Evolutionary conservation across 2,888 invertebrate genomes (phyloP).

Genomic region (Artemia sinica): DNA sequence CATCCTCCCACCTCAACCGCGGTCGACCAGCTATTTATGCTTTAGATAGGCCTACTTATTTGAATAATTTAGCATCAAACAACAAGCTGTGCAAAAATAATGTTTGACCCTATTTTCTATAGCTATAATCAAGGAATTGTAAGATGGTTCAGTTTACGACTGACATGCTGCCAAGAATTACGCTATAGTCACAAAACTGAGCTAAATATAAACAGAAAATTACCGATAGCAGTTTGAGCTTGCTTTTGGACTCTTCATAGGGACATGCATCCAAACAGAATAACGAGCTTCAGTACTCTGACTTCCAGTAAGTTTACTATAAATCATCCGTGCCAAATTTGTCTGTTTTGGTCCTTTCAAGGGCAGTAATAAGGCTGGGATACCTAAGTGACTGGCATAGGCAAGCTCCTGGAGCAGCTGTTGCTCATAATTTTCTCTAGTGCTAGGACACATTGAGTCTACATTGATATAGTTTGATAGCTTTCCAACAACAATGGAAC

Average conservation of each 20-base stretch:
- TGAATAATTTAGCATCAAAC: too few species aligned
- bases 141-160: too few species aligned
- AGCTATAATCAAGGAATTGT: too few species aligned
- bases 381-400: constrained; percentile 53
- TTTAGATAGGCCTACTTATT: too few species aligned
- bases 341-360: constrained; percentile 38
- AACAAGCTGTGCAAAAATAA: too few species aligned
- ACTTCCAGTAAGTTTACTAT: constrained; percentile 35
- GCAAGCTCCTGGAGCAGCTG: constrained; percentile 50
- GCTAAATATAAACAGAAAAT: background rate
- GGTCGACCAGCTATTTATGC: too few species aligned
- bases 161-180: too few species aligned
- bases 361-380: constrained; percentile 46
- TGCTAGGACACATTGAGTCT: constrained; percentile 43
- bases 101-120: too few species aligned
- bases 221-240: constrained; percentile 15
- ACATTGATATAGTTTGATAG: constrained; percentile 58
- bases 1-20: too few species aligned
- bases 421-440: constrained; percentile 44
- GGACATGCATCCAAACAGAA: constrained; percentile 47
- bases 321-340: constrained; percentile 44
- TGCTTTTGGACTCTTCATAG: constrained; percentile 40
- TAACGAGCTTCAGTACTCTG: constrained; percentile 25
- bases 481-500: constrained; percentile 54
- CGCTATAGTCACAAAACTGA: too few species aligned